Evolutionary conservation across 2,888 invertebrate genomes (phyloP), one percentile per base, ranked within the genome.

Genomic region (Sarcophaga variegata): DNA sequence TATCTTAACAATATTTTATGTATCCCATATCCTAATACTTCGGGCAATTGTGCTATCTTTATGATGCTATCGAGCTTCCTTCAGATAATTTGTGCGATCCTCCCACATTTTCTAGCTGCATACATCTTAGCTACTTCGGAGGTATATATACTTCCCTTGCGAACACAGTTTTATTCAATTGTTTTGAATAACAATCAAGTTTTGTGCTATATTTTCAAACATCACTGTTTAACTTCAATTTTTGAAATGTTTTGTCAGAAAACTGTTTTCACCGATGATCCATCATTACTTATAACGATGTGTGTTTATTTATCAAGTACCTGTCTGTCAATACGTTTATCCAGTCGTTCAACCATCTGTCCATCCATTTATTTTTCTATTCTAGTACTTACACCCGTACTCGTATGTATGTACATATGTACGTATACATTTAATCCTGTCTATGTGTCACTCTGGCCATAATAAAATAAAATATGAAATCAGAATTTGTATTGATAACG

Each of bases 241-340:
- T 20, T 70, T 49, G 49, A 37, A 59, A 72, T 66, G 22, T 45
- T 20, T 17, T 22, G 66, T 72, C 72, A 25, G 4, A 37, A 37
- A n/a, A 49, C 66, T 67, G 45, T 74, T 45, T 59, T 11, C 27
- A 63, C 37, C 54, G n/a, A 47, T 47, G 25, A 81, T 70, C 62
- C 70, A 76, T 76, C 54, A 74, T 74, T 60, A 20, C 20, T 20
- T 20, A 47, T 60, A 62, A 72, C 6, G 20, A 20, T 60, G 20
- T 54, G n/a, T 25, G 37, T 37, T 37, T 63, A 70, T 70, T 74
- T 67, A 37, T 70, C 17, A 47, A 64, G 64, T 78, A 71, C 72
- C 49, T 71, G 66, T 66, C 71, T 66, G 11, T 59, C 10, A 59
- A 20, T 67, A 2, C 20, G 54, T 70, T 27, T 20, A 12, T 25